Base-by-base conservation (phyloP, 1,140 invertebrate species). In the Drosophila nebulosa region DNA sequence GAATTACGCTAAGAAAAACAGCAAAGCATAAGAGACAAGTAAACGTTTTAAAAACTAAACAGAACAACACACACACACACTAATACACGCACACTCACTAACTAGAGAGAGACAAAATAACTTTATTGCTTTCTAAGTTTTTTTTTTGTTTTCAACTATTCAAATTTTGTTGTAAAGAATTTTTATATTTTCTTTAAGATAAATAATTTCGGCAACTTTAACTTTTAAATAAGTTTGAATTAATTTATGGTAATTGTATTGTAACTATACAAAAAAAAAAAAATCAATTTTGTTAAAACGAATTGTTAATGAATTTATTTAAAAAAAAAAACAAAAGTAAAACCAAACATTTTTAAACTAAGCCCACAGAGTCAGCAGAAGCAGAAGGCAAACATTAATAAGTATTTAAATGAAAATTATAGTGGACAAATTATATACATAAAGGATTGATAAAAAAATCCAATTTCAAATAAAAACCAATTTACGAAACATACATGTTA, bases 261-360 rank as follows among this genome's bases (percentile, higher is more conserved):
- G 51, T 27, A 72, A 58, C 56, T 60, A 71, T 36, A 55, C 51
- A 52, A 26, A 57, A 57, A 64, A 69, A 64, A 69, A 56, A 57
- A 59, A 70, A 59, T 68, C 66, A 64, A 72, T 74, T 86, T 85
- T 85, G 81, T 85, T 85, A 24, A 78, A 81, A 68, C 74, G 74
- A 75, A 86, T 88, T 86, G 81, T 86, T 86, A 86, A 88, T 88
- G 78, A 86, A 86, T 78, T 86, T 86, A 86, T 88, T 85, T 85
- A 63, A 78, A 78, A 27, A 30, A 55, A 2, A 27, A 55, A 30
- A 55, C 3, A 55, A 26, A 55, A 18, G 16, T 10, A 21, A 46
- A 46, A 18, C 7, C 39, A 46, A 46, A 46, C 7, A 76, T 69
- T 66, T 66, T 74, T 85, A 59, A 71, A 62, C 80, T 86, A 86